These are phyloP conservation scores for Raja brachyura DNA, from an alignment of 2,113 vertebrate species.

Conservation along the genomic window DNA sequence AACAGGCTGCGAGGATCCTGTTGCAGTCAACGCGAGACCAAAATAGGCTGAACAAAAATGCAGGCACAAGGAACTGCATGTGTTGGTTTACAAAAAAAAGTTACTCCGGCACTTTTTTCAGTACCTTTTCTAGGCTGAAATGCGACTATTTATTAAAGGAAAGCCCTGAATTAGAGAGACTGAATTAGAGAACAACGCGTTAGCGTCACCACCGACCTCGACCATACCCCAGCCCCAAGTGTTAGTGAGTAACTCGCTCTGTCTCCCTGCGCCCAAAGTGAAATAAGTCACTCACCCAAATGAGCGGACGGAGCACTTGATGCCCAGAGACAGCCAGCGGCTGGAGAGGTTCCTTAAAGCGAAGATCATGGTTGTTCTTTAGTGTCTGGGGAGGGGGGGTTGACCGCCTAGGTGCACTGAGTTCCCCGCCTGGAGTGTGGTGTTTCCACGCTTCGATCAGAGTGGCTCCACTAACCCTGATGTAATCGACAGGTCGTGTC, in stretches of 20 bases:
- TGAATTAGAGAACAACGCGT: neutral
- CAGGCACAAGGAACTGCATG: too few relatives aligned
- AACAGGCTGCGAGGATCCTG: neutral
- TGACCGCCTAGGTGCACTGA: neutral
- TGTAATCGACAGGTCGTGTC: neutral
- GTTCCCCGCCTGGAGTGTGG: neutral
- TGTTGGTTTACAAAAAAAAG: too few relatives aligned
- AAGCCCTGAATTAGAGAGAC: neutral
- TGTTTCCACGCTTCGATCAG: too few relatives aligned
- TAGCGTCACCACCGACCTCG: neutral
- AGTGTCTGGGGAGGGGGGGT: too few relatives aligned
- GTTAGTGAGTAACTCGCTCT: neutral
- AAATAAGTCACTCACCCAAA: constrained; percentile 20
- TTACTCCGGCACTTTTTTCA: too few relatives aligned
- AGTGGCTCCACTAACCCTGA: neutral
- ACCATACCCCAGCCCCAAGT: too few relatives aligned
- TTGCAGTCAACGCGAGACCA: constrained; percentile 9
- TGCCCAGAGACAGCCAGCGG: neutral
- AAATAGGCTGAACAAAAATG: neutral
- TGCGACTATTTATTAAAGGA: too few relatives aligned
- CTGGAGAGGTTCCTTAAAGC: neutral
- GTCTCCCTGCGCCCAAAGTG: neutral
- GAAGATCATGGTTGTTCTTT: neutral
- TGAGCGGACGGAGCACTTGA: constrained; percentile 5
- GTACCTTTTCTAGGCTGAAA: too few relatives aligned